A percentile compares a stretch with the other conserved stretches of the same genome.
These are phyloP conservation scores for Cebus imitator DNA, from an alignment of 2,113 vertebrate genomes.

Conservation along the genomic window DNA sequence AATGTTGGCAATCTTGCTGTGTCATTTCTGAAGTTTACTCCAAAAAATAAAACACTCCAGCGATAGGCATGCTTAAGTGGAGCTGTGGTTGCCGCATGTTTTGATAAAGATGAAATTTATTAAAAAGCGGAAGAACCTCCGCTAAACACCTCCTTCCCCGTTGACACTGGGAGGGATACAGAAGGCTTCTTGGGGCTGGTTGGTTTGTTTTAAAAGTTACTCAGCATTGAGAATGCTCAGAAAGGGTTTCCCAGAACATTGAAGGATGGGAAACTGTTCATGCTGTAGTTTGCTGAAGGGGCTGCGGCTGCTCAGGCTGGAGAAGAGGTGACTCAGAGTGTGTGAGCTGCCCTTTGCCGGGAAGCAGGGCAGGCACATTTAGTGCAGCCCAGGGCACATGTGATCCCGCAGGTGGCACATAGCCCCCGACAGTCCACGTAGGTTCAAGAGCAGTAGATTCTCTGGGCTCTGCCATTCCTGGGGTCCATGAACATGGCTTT, in stretches of 20 bases:
- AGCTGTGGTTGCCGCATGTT: not conserved
- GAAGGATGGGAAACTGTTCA: not conserved
- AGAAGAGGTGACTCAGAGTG: not conserved
- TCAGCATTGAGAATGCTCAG: not conserved
- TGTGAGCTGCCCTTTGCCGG: not conserved
- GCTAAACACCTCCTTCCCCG: accelerated
- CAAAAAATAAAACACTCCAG: not conserved
- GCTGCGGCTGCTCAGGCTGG: not conserved
- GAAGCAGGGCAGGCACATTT: not conserved
- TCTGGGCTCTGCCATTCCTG: not conserved
- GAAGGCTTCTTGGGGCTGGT: not conserved
- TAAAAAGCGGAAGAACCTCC: not conserved
- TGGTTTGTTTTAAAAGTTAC: not conserved
- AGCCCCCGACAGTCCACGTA: too few species aligned
- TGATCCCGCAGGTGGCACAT: not conserved
- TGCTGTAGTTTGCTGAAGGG: not conserved
- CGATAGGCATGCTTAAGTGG: not conserved
- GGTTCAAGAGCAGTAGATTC: not conserved
- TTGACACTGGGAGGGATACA: not conserved
- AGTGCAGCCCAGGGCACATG: not conserved
- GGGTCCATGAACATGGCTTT: not conserved
- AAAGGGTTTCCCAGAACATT: too few species aligned
- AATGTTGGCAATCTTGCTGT: not conserved
- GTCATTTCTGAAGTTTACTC: slow-evolving; percentile 6
- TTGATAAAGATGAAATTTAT: not conserved